These are phyloP conservation scores for Sicus ferrugineus DNA, from an alignment of 2,888 invertebrate species.

Conservation along the genomic window DNA sequence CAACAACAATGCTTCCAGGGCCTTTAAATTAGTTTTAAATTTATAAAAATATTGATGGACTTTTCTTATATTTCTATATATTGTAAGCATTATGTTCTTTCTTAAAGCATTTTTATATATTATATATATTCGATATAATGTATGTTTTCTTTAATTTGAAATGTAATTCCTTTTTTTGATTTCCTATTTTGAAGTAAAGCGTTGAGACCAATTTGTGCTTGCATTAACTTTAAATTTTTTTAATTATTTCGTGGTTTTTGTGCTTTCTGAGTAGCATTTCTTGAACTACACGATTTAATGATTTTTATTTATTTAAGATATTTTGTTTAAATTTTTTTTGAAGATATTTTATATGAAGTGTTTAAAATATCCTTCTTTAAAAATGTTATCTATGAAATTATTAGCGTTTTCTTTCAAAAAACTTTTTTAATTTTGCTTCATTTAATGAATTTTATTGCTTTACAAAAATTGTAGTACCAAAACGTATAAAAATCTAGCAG, in stretches of 20 bases:
- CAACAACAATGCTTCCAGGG: no score
- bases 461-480: constrained; percentile 27
- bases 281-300: no score
- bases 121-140: background rate
- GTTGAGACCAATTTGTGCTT: no score
- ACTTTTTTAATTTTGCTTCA: background rate
- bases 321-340: no score
- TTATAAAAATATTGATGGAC: background rate
- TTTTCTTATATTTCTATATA: background rate
- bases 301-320: no score
- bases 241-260: background rate
- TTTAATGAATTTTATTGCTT: background rate
- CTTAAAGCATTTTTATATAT: background rate
- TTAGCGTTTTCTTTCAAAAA: background rate
- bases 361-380: background rate
- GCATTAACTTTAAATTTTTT: background rate
- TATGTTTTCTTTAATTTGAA: background rate
- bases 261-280: background rate
- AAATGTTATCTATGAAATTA: background rate
- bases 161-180: background rate
- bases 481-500: constrained; percentile 33
- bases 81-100: background rate
- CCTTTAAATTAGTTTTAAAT: background rate
- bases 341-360: no score
- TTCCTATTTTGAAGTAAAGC: no score